A percentile compares a stretch with the other conserved stretches of the same genome.
These are phyloP conservation scores for Corythoichthys intestinalis DNA, from an alignment of 2,113 vertebrate genomes.

Conservation along the genomic window DNA sequence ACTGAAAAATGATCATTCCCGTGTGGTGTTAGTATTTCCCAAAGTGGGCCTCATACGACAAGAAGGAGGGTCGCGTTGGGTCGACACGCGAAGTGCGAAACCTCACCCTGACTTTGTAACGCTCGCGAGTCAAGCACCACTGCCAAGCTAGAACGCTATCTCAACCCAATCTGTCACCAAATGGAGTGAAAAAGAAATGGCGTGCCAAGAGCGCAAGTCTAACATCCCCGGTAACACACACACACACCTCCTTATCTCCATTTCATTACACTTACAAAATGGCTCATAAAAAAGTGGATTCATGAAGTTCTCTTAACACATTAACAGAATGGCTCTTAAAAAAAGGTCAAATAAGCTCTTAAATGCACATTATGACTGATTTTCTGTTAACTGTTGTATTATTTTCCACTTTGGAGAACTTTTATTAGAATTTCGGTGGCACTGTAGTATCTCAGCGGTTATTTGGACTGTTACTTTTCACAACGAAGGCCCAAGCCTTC, in stretches of 20 bases:
- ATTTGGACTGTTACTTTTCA: neutral
- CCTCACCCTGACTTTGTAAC: conserved; percentile 60
- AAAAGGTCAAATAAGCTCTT: conserved; percentile 49
- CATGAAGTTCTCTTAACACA: conserved; percentile 34
- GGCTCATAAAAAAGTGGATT: conserved; percentile 55
- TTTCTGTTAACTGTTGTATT: conserved; percentile 13
- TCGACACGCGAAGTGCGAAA: conserved; percentile 61
- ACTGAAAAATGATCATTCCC: neutral
- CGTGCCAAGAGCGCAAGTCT: conserved; percentile 60
- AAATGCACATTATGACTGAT: conserved; percentile 41
- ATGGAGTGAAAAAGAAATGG: conserved; percentile 45
- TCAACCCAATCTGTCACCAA: conserved; percentile 69
- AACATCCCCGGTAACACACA: conserved; percentile 51
- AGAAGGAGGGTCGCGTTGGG: conserved; percentile 41
- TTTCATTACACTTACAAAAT: conserved; percentile 55
- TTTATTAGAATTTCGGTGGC: neutral
- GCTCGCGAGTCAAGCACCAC: conserved; percentile 59
- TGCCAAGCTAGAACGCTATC: conserved; percentile 67
- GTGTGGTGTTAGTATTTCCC: neutral
- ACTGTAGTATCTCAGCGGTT: neutral
- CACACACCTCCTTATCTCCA: conserved; percentile 33
- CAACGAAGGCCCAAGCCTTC: neutral
- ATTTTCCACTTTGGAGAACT: conserved; percentile 1
- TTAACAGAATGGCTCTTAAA: conserved; percentile 41
- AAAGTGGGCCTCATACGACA: neutral